A percentile compares a stretch with the other conserved stretches of the same genome.
Evolutionary conservation across 2,888 invertebrate species (phyloP).

Genomic region (Conops quadrifasciatus): DNA sequence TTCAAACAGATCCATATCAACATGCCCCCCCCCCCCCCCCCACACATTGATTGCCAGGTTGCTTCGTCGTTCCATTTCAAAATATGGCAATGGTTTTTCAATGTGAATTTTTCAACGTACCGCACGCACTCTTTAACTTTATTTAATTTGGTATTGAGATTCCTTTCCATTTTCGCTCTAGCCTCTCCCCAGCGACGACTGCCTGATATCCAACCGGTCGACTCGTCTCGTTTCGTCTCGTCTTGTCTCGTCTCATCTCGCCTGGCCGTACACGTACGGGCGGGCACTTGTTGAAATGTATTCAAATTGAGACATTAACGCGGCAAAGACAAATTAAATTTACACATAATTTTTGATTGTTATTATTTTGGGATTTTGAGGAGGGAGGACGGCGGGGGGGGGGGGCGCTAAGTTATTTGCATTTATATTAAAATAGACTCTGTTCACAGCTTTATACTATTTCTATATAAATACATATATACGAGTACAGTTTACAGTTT

Average conservation of each 20-base stretch:
- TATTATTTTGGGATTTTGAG: slow-evolving; percentile 43
- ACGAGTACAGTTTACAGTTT: no score
- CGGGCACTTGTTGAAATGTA: slow-evolving; percentile 47
- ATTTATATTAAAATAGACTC: background rate
- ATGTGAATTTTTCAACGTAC: slow-evolving; percentile 34
- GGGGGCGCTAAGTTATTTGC: background rate
- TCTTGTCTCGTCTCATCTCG: slow-evolving; percentile 27
- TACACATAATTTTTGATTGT: slow-evolving; percentile 61
- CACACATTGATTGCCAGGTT: background rate
- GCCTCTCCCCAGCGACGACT: background rate
- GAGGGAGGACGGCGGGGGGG: background rate
- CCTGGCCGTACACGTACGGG: background rate
- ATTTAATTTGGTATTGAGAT: slow-evolving; percentile 35
- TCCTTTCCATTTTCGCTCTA: slow-evolving; percentile 13
- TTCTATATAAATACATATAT: no score
- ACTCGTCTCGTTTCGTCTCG: slow-evolving; percentile 37
- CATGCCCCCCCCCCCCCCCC: background rate
- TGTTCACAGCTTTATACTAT: no score
- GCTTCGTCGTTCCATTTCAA: slow-evolving; percentile 35
- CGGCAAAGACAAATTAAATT: slow-evolving; percentile 58
- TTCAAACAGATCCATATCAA: background rate
- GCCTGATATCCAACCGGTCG: no score
- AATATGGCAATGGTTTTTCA: slow-evolving; percentile 19
- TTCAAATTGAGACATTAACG: slow-evolving; percentile 62
- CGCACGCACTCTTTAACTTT: slow-evolving; percentile 29